Conservation (phyloP, 1,140 invertebrate genomes). For the Delia radicum region DNA sequence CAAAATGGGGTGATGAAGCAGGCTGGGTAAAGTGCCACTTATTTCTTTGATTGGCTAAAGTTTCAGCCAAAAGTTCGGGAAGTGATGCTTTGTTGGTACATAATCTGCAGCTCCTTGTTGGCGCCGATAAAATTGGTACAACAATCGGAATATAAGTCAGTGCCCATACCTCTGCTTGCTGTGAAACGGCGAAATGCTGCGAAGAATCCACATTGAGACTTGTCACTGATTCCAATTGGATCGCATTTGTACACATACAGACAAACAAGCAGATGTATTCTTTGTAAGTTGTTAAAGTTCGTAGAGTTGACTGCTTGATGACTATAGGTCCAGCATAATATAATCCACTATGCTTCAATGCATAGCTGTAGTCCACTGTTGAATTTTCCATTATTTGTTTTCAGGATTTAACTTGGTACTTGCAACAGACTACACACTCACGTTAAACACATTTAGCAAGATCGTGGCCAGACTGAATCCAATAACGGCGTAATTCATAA, state of each 20-base stretch:
- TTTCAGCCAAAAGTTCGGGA: neutral
- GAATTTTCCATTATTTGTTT: neutral
- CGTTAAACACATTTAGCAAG: neutral
- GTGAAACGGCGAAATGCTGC: conserved; percentile 42
- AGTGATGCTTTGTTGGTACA: neutral
- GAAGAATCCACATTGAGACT: conserved; percentile 19
- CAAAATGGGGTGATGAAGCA: neutral
- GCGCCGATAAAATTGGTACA: conserved; percentile 46
- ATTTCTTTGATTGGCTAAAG: conserved; percentile 3
- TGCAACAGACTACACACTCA: neutral
- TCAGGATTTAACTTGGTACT: neutral
- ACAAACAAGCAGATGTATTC: neutral
- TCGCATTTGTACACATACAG: conserved; percentile 3
- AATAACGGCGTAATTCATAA: neutral
- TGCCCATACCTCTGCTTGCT: conserved; percentile 25
- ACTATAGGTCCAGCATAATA: neutral
- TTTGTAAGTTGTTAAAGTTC: neutral
- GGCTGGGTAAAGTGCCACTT: conserved; percentile 28
- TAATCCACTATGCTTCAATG: neutral
- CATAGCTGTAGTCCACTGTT: neutral
- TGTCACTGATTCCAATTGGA: conserved; percentile 5
- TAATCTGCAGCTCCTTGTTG: neutral
- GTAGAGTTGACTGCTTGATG: neutral
- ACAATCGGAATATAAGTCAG: conserved; percentile 34
- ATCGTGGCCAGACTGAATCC: neutral